phyloP scores from a whole-genome alignment of 2,113 vertebrate species.

The Poecilia latipinna region DNA sequence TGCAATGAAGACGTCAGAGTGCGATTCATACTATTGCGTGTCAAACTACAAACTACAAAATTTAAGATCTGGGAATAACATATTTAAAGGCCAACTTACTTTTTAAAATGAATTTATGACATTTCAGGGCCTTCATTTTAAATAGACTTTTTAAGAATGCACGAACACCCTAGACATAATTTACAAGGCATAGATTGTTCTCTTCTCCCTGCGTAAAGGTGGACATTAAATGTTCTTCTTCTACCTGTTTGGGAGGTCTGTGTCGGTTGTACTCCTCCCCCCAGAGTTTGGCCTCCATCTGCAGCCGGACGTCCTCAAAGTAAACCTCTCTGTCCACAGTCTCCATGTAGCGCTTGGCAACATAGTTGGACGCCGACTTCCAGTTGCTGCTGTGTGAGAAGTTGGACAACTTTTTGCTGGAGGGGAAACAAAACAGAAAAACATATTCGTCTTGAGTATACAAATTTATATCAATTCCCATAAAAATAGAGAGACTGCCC shows the following conservation, averaged over 20 bases:
- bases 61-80: too few relatives aligned
- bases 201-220: not conserved
- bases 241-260: constrained; percentile 95
- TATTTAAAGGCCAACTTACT: too few relatives aligned
- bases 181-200: not conserved
- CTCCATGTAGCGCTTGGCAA: constrained; percentile 93
- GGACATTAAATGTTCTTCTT: not conserved
- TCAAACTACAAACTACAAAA: too few relatives aligned
- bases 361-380: constrained; percentile 95
- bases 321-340: constrained; percentile 88
- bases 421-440: constrained; percentile 3
- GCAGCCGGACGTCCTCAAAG: constrained; percentile 94
- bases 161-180: not conserved
- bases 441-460: not conserved
- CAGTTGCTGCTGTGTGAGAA: constrained; percentile 94
- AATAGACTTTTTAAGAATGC: too few relatives aligned
- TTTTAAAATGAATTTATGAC: too few relatives aligned
- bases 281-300: constrained; percentile 99
- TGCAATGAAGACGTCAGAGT: too few relatives aligned
- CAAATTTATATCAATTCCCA: not conserved
- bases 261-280: constrained; percentile 97
- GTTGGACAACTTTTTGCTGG: constrained; percentile 97
- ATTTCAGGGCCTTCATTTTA: too few relatives aligned
- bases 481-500: not conserved
- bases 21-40: too few relatives aligned